Evolutionary conservation across 2,888 invertebrate species (phyloP).

Genomic region (Drosophila fungiperda): DNA sequence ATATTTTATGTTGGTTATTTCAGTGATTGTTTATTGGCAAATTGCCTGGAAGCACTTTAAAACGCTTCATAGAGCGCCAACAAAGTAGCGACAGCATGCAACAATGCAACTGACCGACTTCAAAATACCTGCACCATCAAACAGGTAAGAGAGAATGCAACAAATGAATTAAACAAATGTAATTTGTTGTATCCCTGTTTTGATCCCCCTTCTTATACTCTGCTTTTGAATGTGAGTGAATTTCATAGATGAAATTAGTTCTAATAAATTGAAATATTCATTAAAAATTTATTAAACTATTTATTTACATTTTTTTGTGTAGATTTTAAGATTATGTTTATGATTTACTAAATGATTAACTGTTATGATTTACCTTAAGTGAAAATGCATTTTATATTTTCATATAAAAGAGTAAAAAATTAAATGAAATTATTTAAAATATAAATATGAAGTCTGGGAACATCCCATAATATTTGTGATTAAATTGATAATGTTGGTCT

Average conservation of each 20-base stretch:
- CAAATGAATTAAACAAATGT: not conserved
- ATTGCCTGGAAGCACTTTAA: constrained; percentile 84
- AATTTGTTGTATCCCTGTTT: not conserved
- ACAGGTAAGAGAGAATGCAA: not conserved
- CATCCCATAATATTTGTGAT: not conserved
- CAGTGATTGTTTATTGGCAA: constrained; percentile 81
- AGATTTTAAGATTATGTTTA: not conserved
- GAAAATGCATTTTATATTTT: not conserved
- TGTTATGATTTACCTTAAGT: not conserved
- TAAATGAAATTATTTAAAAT: not conserved
- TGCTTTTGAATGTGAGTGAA: not conserved
- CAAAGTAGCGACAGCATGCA: constrained; percentile 35
- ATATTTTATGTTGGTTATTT: constrained; percentile 79
- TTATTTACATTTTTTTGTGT: not conserved
- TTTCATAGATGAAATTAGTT: not conserved
- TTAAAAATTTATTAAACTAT: not conserved
- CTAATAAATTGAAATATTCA: not conserved
- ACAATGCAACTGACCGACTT: constrained; percentile 8
- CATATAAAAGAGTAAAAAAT: not conserved
- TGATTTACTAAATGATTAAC: not conserved
- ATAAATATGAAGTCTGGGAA: not conserved
- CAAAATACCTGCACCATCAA: constrained; percentile 19
- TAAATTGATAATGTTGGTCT: not conserved
- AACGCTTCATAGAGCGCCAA: constrained; percentile 78
- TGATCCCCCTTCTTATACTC: not conserved